Conservation (phyloP, 2,797 vertebrate species). For the Clarias platycephalus region DNA sequence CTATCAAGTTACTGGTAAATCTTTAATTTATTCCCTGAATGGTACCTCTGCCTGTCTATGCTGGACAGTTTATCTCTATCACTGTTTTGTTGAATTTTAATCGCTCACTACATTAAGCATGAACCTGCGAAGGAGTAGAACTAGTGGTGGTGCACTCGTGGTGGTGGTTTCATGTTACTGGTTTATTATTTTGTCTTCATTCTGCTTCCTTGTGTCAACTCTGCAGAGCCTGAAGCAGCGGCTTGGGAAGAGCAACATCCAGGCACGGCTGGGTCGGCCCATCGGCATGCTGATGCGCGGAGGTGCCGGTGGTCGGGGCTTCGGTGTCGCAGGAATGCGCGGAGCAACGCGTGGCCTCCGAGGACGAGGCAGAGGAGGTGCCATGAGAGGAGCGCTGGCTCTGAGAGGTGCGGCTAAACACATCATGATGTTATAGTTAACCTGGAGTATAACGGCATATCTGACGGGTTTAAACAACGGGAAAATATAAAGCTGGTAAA, state of each 20-base stretch:
- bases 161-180: too few relatives aligned
- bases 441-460: background rate
- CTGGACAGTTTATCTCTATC: background rate
- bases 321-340: conserved; percentile 77
- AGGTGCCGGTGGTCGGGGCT: conserved; percentile 76
- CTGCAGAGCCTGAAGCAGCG: conserved; percentile 94
- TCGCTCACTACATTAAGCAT: background rate
- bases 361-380: conserved; percentile 80
- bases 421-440: background rate
- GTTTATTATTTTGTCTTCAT: background rate
- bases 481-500: background rate
- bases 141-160: background rate
- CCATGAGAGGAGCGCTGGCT: conserved; percentile 81
- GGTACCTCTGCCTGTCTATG: background rate
- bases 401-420: conserved; percentile 80
- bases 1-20: background rate
- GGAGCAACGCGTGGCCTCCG: conserved; percentile 83
- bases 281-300: conserved; percentile 81
- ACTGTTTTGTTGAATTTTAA: background rate
- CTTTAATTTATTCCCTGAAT: background rate
- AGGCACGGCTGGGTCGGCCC: conserved; percentile 90
- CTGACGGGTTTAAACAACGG: too few relatives aligned
- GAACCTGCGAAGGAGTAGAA: background rate
- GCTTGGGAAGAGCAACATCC: conserved; percentile 96
- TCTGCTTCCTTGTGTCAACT: background rate